Evolutionary conservation across 2,888 invertebrate species (phyloP).

Genomic region (Ellobium chinense): DNA sequence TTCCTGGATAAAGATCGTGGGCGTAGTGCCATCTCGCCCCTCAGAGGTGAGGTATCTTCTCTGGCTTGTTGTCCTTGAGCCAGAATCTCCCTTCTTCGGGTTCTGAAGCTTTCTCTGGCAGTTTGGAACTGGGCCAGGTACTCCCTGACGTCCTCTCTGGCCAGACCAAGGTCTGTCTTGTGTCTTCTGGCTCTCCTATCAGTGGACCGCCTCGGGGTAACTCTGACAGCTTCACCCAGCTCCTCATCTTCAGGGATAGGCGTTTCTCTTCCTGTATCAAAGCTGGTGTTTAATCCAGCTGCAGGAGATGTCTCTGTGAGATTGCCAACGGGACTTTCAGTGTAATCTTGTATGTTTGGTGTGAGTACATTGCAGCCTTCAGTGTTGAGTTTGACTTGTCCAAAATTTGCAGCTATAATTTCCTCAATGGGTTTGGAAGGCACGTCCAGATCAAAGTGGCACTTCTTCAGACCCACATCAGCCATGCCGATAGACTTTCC

Average conservation of each 20-base stretch:
- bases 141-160: conserved; percentile 7
- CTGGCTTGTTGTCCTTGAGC: conserved; percentile 29
- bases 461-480: conserved; percentile 46
- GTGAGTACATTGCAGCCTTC: conserved; percentile 30
- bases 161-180: conserved; percentile 23
- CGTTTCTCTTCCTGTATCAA: background rate
- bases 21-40: background rate
- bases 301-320: background rate
- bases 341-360: conserved; percentile 36
- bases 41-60: conserved; percentile 13
- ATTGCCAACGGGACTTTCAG: conserved; percentile 11
- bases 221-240: background rate
- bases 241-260: background rate
- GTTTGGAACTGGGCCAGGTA: conserved; percentile 47
- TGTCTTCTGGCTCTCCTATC: conserved; percentile 8
- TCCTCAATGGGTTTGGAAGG: conserved; percentile 46
- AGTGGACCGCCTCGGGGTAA: background rate
- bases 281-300: background rate
- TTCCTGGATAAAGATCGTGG: conserved; percentile 11
- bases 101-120: conserved; percentile 45
- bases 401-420: conserved; percentile 46
- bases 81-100: conserved; percentile 47
- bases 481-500: conserved; percentile 43
- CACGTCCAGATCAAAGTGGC: conserved; percentile 39
- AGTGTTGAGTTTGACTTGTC: conserved; percentile 39